phyloP scores from a whole-genome alignment of 2,888 invertebrate genomes.

The Mesochorus sp. region DNA sequence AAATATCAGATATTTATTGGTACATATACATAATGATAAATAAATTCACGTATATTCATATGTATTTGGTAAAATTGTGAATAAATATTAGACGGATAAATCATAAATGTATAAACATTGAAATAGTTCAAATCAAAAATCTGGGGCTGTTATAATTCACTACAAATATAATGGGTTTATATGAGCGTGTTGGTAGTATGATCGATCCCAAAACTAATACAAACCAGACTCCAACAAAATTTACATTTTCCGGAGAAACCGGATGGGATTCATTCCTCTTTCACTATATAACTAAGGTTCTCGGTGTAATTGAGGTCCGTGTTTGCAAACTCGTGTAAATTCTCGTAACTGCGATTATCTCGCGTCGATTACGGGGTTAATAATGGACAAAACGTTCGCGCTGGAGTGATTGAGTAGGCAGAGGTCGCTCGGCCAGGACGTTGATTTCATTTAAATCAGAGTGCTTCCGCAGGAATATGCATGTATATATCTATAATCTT shows the following conservation, averaged over 20 bases:
- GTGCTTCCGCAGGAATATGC: not conserved
- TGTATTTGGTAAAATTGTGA: too few species aligned
- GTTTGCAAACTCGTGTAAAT: not conserved
- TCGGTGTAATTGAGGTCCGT: not conserved
- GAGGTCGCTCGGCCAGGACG: not conserved
- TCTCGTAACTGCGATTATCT: conserved; percentile 4
- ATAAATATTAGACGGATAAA: too few species aligned
- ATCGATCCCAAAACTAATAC: conserved; percentile 22
- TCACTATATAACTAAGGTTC: not conserved
- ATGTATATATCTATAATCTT: too few species aligned
- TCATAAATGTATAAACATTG: too few species aligned
- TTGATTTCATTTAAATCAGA: not conserved
- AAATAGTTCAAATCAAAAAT: too few species aligned
- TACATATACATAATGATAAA: too few species aligned
- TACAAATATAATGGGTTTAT: not conserved
- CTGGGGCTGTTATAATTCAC: too few species aligned
- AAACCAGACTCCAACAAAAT: not conserved
- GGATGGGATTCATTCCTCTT: not conserved
- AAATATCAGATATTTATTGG: too few species aligned
- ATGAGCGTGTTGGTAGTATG: not conserved
- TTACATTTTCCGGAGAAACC: not conserved
- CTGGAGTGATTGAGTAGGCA: not conserved
- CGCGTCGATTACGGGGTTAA: not conserved
- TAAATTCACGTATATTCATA: too few species aligned
- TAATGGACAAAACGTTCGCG: conserved; percentile 5